A percentile compares a stretch with the other conserved stretches of the same genome.
phyloP scores from a whole-genome alignment of 2,113 vertebrate species.

The Brienomyrus brachyistius region DNA sequence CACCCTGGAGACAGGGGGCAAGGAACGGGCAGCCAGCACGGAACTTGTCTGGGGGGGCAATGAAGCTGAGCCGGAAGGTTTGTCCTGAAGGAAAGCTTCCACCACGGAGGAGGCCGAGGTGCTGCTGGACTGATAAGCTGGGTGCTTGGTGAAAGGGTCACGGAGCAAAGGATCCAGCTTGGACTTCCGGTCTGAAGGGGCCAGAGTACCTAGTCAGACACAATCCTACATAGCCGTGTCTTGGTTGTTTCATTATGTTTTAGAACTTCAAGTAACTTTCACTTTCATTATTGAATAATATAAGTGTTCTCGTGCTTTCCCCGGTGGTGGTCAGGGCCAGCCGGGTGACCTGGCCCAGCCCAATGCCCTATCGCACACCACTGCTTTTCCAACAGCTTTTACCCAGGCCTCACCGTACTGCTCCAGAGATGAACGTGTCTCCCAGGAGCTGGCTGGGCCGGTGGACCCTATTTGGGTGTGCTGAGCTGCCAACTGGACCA shows the following conservation, averaged over 20 bases:
- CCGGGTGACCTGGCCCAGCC: not conserved
- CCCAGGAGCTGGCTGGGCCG: slow-evolving; percentile 78
- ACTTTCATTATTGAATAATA: not conserved
- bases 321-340: not conserved
- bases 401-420: slow-evolving; percentile 77
- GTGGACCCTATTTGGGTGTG: slow-evolving; percentile 70
- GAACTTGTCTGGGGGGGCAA: slow-evolving; percentile 51
- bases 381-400: not conserved
- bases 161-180: slow-evolving; percentile 72
- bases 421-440: slow-evolving; percentile 72
- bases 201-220: not conserved
- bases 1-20: slow-evolving; percentile 54
- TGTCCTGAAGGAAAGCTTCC: slow-evolving; percentile 91
- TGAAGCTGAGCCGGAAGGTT: slow-evolving; percentile 50
- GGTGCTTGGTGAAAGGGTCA: slow-evolving; percentile 81
- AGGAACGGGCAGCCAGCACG: not conserved
- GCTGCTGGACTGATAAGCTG: slow-evolving; percentile 72
- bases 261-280: not conserved
- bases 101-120: slow-evolving; percentile 75
- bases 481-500: slow-evolving; percentile 91
- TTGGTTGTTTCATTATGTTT: not conserved
- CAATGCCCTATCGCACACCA: not conserved
- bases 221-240: not conserved
- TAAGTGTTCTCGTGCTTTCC: not conserved
- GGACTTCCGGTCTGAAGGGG: slow-evolving; percentile 75